Conservation (phyloP, 2,888 invertebrate genomes). For the Salticus scenicus region DNA sequence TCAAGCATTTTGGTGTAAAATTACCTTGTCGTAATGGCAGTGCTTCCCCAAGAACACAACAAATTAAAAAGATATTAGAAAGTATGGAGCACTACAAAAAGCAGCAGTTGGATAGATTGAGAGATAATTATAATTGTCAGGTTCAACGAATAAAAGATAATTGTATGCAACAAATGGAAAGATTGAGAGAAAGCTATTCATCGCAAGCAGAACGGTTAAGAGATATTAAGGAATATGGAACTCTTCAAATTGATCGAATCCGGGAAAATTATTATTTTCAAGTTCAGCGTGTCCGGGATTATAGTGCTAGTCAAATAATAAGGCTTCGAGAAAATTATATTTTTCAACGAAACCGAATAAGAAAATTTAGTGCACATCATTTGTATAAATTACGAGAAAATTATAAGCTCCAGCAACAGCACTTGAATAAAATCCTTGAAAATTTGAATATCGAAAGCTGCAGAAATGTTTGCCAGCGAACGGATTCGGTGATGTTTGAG, state of each 20-base stretch:
- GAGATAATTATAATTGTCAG: conserved; percentile 94
- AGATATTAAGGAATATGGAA: conserved; percentile 93
- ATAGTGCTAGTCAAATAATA: conserved; percentile 91
- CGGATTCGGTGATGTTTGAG: conserved; percentile 80
- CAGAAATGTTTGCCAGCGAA: conserved; percentile 85
- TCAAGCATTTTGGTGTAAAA: conserved; percentile 71
- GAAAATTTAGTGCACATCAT: conserved; percentile 95
- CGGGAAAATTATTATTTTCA: conserved; percentile 93
- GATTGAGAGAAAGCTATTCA: conserved; percentile 93
- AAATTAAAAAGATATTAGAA: conserved; percentile 90
- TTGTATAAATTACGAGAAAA: conserved; percentile 91
- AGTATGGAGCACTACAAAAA: conserved; percentile 92
- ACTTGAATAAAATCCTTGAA: conserved; percentile 93
- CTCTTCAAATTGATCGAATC: conserved; percentile 85
- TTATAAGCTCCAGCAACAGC: conserved; percentile 96
- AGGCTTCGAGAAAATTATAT: conserved; percentile 97
- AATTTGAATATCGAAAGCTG: conserved; percentile 95
- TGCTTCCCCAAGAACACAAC: conserved; percentile 84
- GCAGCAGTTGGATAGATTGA: conserved; percentile 88
- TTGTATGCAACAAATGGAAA: conserved; percentile 94
- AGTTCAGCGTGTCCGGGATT: conserved; percentile 93
- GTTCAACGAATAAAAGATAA: conserved; percentile 94
- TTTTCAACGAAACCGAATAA: conserved; percentile 93
- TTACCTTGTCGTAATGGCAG: conserved; percentile 82
- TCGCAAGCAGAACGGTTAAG: conserved; percentile 89